Evolutionary conservation across 2,797 vertebrate species (phyloP).

Genomic region (Rhynchotus rufescens): DNA sequence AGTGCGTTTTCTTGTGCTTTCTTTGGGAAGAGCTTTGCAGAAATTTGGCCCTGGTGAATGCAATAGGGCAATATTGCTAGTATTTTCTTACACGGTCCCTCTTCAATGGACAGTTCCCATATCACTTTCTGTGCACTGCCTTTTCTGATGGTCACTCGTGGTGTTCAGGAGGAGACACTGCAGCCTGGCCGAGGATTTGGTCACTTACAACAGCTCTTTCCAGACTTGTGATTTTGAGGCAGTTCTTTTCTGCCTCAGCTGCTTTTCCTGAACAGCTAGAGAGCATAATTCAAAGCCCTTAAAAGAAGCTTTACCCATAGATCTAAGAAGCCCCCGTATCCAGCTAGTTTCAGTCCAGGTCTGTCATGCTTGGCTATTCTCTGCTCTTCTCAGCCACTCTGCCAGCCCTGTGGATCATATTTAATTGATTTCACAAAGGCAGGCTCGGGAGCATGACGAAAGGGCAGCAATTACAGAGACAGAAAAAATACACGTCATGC

Average conservation of each 20-base stretch:
- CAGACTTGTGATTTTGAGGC: background rate
- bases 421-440: constrained; percentile 47
- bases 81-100: background rate
- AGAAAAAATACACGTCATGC: constrained; percentile 10
- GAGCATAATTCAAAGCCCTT: constrained; percentile 6
- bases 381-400: constrained; percentile 5
- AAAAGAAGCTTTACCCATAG: background rate
- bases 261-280: background rate
- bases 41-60: background rate
- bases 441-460: background rate
- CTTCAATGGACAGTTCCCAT: background rate
- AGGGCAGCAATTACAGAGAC: background rate
- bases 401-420: constrained; percentile 12
- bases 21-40: background rate
- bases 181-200: background rate
- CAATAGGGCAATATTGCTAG: background rate
- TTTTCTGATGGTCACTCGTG: background rate
- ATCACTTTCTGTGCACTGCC: background rate
- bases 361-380: constrained; percentile 29
- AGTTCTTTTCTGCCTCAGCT: background rate
- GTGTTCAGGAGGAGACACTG: background rate
- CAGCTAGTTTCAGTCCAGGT: background rate
- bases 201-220: background rate
- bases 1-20: background rate
- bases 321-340: constrained; percentile 6